These are phyloP conservation scores for Anarrhichthys ocellatus DNA, from an alignment of 2,113 vertebrate species.

Conservation along the genomic window DNA sequence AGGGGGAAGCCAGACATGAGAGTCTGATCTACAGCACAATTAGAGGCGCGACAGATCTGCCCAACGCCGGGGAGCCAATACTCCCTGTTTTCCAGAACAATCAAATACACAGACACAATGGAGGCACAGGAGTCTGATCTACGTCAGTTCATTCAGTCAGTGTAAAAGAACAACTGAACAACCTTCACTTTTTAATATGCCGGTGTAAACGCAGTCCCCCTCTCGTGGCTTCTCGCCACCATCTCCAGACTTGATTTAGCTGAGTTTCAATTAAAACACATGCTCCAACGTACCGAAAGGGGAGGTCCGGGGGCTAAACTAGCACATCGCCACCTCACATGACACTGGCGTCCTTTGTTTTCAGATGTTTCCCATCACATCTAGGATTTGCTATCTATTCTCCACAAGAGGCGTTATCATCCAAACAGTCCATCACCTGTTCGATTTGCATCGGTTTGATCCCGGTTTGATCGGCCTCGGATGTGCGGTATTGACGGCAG, in stretches of 20 bases:
- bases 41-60: conserved; percentile 10
- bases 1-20: conserved; percentile 7
- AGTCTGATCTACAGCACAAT: conserved; percentile 32
- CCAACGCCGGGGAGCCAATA: neutral
- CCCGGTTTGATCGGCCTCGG: conserved; percentile 24
- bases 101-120: neutral
- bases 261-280: conserved; percentile 10
- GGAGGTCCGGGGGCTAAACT: neutral
- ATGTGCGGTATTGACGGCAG: conserved; percentile 23
- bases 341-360: conserved; percentile 11
- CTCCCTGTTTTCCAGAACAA: neutral
- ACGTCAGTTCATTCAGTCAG: neutral
- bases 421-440: conserved; percentile 43
- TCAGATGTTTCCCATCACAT: conserved; percentile 25
- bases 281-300: conserved; percentile 2
- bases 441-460: conserved; percentile 54
- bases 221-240: conserved; percentile 12
- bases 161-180: neutral
- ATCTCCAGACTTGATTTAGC: conserved; percentile 11
- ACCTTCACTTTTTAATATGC: neutral
- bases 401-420: conserved; percentile 6
- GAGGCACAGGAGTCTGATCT: neutral
- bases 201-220: conserved; percentile 6
- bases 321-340: conserved; percentile 10
- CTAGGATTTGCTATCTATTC: conserved; percentile 22